Percentiles rank a stretch among this genome's conserved stretches.
Conservation (phyloP, 2,113 vertebrate genomes). For the Hippolais icterina region DNA sequence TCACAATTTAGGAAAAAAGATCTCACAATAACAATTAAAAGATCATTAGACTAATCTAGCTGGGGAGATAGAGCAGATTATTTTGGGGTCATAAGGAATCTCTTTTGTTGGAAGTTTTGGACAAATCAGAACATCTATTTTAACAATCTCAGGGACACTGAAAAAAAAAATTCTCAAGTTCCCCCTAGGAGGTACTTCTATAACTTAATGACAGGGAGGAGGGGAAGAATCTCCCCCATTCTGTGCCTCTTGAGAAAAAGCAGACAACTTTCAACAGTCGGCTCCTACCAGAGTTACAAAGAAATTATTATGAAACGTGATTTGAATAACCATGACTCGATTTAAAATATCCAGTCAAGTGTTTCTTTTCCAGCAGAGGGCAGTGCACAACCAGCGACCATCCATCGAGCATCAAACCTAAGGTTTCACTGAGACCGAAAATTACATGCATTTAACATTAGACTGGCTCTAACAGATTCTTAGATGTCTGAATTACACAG, state of each 20-base stretch:
- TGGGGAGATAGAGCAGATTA: not conserved
- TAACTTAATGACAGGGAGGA: not conserved
- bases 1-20: not conserved
- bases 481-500: not conserved
- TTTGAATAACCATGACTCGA: not conserved
- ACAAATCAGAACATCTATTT: not conserved
- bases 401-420: too few relatives aligned
- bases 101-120: not conserved
- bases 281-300: not conserved
- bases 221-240: not conserved
- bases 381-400: slow-evolving; percentile 46
- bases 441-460: not conserved
- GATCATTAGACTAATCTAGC: not conserved
- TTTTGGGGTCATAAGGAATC: not conserved
- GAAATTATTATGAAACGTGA: not conserved
- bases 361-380: slow-evolving; percentile 62
- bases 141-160: not conserved
- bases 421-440: not conserved
- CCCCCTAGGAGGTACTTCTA: not conserved
- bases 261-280: not conserved
- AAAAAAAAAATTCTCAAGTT: not conserved
- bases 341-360: not conserved
- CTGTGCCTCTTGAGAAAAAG: not conserved
- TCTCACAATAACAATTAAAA: not conserved
- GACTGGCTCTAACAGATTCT: not conserved